phyloP scores from a whole-genome alignment of 2,113 vertebrate genomes.

The Cricetomys ansorgei region DNA sequence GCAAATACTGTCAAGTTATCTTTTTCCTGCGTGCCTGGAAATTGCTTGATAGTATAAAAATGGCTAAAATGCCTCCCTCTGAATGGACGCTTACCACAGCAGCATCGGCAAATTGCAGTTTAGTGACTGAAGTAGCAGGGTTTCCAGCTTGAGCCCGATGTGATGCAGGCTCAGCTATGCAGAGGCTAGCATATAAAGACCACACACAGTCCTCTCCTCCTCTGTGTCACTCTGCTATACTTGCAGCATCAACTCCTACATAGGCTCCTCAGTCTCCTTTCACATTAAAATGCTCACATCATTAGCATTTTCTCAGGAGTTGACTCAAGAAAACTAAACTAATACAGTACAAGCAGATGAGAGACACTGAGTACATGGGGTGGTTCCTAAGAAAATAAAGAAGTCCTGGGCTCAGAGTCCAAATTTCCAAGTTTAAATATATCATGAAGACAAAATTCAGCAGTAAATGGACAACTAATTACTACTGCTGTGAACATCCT shows the following conservation, averaged over 20 bases:
- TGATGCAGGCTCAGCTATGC: background rate
- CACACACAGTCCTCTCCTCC: background rate
- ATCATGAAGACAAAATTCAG: background rate
- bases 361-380: background rate
- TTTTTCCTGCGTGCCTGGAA: slow-evolving; percentile 34
- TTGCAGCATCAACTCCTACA: background rate
- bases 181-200: background rate
- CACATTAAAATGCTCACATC: slow-evolving; percentile 6
- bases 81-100: background rate
- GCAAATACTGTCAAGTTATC: slow-evolving; percentile 40
- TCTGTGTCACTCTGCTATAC: background rate
- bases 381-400: background rate
- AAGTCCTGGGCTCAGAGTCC: background rate
- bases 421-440: slow-evolving; percentile 29
- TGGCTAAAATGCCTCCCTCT: background rate
- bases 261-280: background rate
- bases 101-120: background rate
- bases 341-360: background rate
- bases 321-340: slow-evolving; percentile 25
- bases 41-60: slow-evolving; percentile 1
- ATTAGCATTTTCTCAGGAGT: slow-evolving; percentile 25
- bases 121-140: slow-evolving; percentile 48
- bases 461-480: background rate
- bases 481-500: background rate
- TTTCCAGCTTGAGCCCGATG: background rate